Base-by-base conservation (phyloP, 2,888 invertebrate species). In the Cephonodes hylas region DNA sequence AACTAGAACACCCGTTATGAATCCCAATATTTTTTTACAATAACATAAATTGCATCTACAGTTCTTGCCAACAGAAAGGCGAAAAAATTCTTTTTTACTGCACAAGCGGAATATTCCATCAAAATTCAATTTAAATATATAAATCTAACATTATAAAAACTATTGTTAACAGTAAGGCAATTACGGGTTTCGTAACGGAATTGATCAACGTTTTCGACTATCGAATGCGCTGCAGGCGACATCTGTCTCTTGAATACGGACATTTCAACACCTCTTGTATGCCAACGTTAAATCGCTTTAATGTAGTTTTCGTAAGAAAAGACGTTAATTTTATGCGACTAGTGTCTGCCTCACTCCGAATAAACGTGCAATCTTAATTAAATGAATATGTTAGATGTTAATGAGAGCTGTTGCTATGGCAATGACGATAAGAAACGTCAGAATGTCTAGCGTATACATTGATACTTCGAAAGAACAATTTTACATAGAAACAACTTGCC, bases 141-240 rank as follows among this genome's bases (percentile, higher is more conserved):
- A 27, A 31, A 42, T 27, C 0, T 38, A 20, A 42, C 42, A 53
- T 1, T 31, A 56, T 57, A 63, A 59, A 64, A 63, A 60, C 58
- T 22, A 31, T 65, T 64, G 58, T 62, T 46, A 59, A 64, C 64
- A 72, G 69, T 67, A 66, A 60, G 13, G 22, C 42, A 64, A 67
- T 70, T 64, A 64, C 60, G 45, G 64, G 66, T 70, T 67, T 67
- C 58, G 59, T 63, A 64, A 71, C 64, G 25, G 61, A 65, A 72
- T 69, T 72, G 66, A 64, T 61, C 66, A 72, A 69, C 27, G 64
- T 23, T 71, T 67, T 68, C 58, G 60, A 60, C 57, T 10, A 31
- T 53, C 31, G 53, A 53, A 10, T 13, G 48, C 18, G 31, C 27
- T 18, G 18, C 53, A 31, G 31, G 18, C 53, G 53, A 8, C 53